Base-by-base conservation (phyloP, 2,797 vertebrate genomes). In the Ceryle rudis region DNA sequence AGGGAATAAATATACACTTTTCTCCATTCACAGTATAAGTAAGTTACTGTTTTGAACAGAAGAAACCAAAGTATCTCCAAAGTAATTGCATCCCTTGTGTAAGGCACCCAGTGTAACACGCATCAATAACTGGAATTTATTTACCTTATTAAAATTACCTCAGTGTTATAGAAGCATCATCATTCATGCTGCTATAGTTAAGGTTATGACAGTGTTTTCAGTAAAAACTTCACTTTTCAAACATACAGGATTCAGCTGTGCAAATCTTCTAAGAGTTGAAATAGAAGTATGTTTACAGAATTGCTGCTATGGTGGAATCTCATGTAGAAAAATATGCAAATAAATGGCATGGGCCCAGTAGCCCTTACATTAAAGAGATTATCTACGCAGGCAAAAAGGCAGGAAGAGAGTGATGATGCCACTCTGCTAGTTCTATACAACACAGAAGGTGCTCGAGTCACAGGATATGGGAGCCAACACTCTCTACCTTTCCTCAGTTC, bases 111-210 rank as follows among this genome's bases (percentile, higher is more conserved):
- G 60, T 60, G 23, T 72, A 74, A 87, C 64, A 12, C 39, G 9
- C 65, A 86, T 82, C 81, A 89, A 46, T 49, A 84, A 61, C 65
- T 39, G 61, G 46, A 94, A 83, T 95, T 92, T 94, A 89, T 96
- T 95, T 93, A 70, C 60, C 39, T 96, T 89, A 54, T 49, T 92
- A 93, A 95, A 96, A 93, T 70, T 96, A 73, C 51, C 42, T 95
- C 79, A 89, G 46, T 67, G 52, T 29, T 88, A 73, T 61, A 93
- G 90, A 87, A 93, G 25, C 79, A 88, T 72, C 67, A 67, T 93
- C 72, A 70, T 93, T 96, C 84, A 89, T 54, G 31, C 18, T 83
- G 51, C 41, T 75, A 69, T 0, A 2, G 78, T 86, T 57, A 91
- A 90, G 39, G 15, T 91, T 95, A 83, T 85, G 69, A 81, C 14